Conservation (phyloP, 2,797 vertebrate genomes). For the Lindbergichthys nudifrons region DNA sequence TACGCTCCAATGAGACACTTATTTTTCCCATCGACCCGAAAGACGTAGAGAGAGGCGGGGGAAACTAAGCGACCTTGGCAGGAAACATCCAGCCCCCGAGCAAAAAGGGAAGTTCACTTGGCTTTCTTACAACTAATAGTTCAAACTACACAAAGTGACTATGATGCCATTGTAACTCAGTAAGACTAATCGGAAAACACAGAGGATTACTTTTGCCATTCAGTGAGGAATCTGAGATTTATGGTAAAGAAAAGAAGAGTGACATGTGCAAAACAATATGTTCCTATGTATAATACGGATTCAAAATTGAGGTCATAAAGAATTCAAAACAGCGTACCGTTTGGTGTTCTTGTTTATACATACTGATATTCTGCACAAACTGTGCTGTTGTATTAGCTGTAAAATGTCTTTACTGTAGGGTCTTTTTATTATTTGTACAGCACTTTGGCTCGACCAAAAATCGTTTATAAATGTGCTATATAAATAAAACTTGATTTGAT, state of each 20-base stretch:
- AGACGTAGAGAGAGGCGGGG: slow-evolving; percentile 16
- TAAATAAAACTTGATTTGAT: no score
- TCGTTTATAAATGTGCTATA: no score
- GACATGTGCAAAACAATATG: background rate
- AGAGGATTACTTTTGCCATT: background rate
- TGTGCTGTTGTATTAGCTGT: no score
- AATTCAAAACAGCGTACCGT: background rate
- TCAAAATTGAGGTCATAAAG: background rate
- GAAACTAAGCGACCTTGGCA: slow-evolving; percentile 62
- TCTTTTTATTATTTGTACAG: no score
- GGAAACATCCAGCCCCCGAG: slow-evolving; percentile 52
- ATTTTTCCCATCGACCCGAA: slow-evolving; percentile 58
- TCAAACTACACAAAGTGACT: slow-evolving; percentile 11
- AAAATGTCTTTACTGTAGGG: no score
- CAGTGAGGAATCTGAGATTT: slow-evolving; percentile 49
- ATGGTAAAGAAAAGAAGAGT: background rate
- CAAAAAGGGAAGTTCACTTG: slow-evolving; percentile 51
- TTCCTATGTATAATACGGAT: no score
- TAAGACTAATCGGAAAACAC: slow-evolving; percentile 6
- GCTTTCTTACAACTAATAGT: slow-evolving; percentile 29
- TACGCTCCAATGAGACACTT: slow-evolving; percentile 55
- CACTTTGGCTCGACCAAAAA: no score
- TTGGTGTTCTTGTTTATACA: background rate
- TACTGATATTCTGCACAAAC: no score
- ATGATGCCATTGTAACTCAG: background rate